Conservation (phyloP, 2,113 vertebrate species). For the Psammodynastes pulverulentus region DNA sequence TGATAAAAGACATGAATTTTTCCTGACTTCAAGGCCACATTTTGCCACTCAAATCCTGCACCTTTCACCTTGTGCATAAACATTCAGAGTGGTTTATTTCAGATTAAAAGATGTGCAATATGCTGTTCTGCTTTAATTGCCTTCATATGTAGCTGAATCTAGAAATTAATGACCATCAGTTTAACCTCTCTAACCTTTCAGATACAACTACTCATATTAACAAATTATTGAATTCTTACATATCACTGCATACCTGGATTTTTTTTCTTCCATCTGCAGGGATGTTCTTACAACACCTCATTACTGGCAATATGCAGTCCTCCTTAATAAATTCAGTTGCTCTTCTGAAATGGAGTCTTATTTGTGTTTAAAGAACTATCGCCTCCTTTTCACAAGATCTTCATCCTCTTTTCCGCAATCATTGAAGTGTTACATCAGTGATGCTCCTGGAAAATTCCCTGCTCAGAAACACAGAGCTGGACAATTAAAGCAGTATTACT, state of each 20-base stretch:
- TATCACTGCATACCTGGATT: background rate
- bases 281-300: slow-evolving; percentile 74
- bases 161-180: background rate
- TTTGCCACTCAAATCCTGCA: background rate
- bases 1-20: background rate
- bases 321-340: slow-evolving; percentile 85
- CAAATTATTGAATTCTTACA: background rate
- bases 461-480: slow-evolving; percentile 79
- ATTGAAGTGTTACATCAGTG: slow-evolving; percentile 79
- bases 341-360: slow-evolving; percentile 66
- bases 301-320: slow-evolving; percentile 86
- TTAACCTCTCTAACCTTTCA: background rate
- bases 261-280: slow-evolving; percentile 61
- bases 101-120: background rate
- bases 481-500: slow-evolving; percentile 85
- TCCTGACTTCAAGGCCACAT: background rate
- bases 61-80: background rate
- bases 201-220: background rate
- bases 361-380: slow-evolving; percentile 75
- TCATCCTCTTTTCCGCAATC: slow-evolving; percentile 56
- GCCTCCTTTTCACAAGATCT: slow-evolving; percentile 63
- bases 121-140: background rate
- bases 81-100: background rate
- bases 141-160: background rate
- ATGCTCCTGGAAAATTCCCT: slow-evolving; percentile 71